Evolutionary conservation across 2,888 invertebrate genomes (phyloP), one percentile per base, ranked within the genome.

Genomic region (Diaphora mendica): DNA sequence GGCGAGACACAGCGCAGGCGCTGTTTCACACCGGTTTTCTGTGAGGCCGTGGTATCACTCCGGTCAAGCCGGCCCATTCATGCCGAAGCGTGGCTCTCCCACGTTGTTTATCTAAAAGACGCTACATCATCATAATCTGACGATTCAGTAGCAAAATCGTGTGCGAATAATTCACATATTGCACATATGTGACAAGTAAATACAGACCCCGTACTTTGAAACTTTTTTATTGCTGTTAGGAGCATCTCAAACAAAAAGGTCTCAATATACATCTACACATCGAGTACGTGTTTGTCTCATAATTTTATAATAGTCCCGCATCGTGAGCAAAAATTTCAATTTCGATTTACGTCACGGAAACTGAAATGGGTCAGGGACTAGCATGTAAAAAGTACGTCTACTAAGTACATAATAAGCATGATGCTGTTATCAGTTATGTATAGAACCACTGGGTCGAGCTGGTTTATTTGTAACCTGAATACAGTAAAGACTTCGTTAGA

Each of bases 311-410:
- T 65, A 79, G 64, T 73, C 55, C 55, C 78, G 76, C 71, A 70
- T 39, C 74, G 67, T 71, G 69, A 79, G 73, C 78, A 76, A 79
- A 55, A 81, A 78, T 80, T 81, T 79, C 70, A 79, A 78, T 84
- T 84, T 79, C 71, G 70, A 80, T 82, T 83, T 80, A 77, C 79
- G 79, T 82, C 82, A 79, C 78, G 73, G 59, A 80, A 77, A 64
- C 79, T 79, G 76, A 87, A 86, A 82, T 84, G 81, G 86, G 83
- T 84, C 83, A 81, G 77, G 71, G 78, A 77, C 79, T 82, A 77
- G 76, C 78, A 74, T 44, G 70, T 78, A 83, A 85, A 83, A 83
- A 85, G 76, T 68, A 73, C 71, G 75, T 77, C 79, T 80, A 78
- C 79, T 78, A 79, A 78, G 73, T 76, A 69, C 71, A 76, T 76